Evolutionary conservation across 23 tunicate genomes (phyloP).

Genomic region (Halocynthia roretzi): DNA sequence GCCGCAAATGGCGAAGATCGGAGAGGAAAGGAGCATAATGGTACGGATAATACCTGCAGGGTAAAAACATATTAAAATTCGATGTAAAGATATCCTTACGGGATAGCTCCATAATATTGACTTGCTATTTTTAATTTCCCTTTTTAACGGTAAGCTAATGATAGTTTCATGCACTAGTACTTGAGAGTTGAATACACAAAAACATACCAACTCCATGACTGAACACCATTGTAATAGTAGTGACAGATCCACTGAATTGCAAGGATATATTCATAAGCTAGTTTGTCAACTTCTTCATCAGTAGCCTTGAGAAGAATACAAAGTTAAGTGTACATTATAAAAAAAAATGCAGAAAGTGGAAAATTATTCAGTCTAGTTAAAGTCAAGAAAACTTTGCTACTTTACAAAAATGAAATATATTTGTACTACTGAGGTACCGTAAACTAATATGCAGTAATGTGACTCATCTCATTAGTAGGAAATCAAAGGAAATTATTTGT

Average conservation of each 20-base stretch:
- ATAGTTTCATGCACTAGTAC: too few species aligned
- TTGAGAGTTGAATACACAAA: too few species aligned
- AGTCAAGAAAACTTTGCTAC: background rate
- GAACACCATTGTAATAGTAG: constrained; percentile 98
- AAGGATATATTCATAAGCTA: constrained; percentile 83
- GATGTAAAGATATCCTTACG: too few species aligned
- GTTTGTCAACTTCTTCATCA: constrained; percentile 37
- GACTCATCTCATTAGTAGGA: too few species aligned
- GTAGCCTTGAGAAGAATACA: constrained; percentile 16
- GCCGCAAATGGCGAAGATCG: constrained; percentile 50
- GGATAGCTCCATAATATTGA: background rate
- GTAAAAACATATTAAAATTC: background rate
- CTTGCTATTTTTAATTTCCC: too few species aligned
- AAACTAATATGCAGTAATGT: too few species aligned
- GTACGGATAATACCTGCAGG: constrained; percentile 84
- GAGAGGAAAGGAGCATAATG: constrained; percentile 98
- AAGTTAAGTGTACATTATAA: background rate
- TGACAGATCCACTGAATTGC: constrained; percentile 99
- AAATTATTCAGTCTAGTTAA: background rate
- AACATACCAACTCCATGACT: constrained; percentile 97
- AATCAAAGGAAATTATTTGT: too few species aligned
- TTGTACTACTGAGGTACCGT: too few species aligned
- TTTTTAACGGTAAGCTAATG: too few species aligned
- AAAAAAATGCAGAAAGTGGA: background rate
- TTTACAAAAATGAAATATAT: too few species aligned